Conservation (phyloP, 2,888 invertebrate species). For the Protophormia terraenovae region DNA sequence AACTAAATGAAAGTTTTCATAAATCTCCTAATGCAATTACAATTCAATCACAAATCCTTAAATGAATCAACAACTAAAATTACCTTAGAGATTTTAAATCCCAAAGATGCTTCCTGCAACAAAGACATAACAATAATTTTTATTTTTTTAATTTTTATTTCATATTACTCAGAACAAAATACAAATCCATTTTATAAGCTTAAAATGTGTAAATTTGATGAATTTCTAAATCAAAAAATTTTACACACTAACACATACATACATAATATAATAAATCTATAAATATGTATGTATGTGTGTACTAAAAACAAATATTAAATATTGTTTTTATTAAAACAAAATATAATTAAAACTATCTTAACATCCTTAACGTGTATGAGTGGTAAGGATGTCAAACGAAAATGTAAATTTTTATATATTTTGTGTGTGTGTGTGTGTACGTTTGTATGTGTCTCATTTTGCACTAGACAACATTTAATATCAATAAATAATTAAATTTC, state of each 20-base stretch:
- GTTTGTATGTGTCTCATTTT: slow-evolving; percentile 11
- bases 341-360: slow-evolving; percentile 68
- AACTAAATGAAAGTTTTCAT: background rate
- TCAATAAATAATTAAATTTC: slow-evolving; percentile 67
- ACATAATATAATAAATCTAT: background rate
- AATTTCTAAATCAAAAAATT: slow-evolving; percentile 37
- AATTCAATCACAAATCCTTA: slow-evolving; percentile 51
- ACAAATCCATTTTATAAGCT: slow-evolving; percentile 15
- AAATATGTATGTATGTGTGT: background rate
- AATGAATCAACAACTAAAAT: slow-evolving; percentile 64
- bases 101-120: slow-evolving; percentile 32
- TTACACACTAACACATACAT: background rate
- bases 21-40: slow-evolving; percentile 50
- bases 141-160: too few species aligned
- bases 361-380: too few species aligned
- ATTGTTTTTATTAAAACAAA: slow-evolving; percentile 55
- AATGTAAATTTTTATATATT: background rate
- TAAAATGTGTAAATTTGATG: slow-evolving; percentile 48
- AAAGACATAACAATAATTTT: background rate
- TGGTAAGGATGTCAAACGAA: background rate
- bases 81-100: slow-evolving; percentile 62
- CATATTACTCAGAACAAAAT: background rate
- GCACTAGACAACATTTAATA: slow-evolving; percentile 64
- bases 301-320: slow-evolving; percentile 36
- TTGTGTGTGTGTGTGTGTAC: background rate